Evolutionary conservation across 1,140 invertebrate species (phyloP).

Genomic region (Drosophila tani): DNA sequence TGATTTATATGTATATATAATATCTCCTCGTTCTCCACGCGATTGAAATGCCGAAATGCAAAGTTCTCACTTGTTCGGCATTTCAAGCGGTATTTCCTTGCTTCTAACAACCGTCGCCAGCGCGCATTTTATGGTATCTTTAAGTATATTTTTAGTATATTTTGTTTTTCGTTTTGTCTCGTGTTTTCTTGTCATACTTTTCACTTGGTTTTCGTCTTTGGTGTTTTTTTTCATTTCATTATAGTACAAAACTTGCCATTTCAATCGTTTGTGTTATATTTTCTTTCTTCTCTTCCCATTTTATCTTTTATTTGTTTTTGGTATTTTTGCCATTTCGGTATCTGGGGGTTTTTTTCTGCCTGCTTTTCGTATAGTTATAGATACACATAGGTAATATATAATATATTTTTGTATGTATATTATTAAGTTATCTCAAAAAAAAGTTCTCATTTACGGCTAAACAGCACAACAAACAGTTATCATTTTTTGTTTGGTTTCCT

Average conservation of each 20-base stretch:
- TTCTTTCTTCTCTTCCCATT: background rate
- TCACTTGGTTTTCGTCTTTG: conserved; percentile 43
- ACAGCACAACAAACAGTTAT: conserved; percentile 66
- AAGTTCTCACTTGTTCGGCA: conserved; percentile 5
- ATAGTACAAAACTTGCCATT: conserved; percentile 67
- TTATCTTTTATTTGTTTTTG: background rate
- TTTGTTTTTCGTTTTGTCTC: conserved; percentile 21
- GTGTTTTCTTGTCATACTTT: conserved; percentile 24
- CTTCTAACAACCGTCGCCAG: conserved; percentile 68
- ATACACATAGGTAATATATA: conserved; percentile 42
- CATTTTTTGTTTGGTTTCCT: conserved; percentile 6
- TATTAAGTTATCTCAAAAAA: conserved; percentile 63
- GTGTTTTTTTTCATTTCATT: conserved; percentile 72
- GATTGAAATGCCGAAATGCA: conserved; percentile 27
- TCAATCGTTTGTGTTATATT: conserved; percentile 17
- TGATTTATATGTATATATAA: conserved; percentile 54
- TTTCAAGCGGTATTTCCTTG: conserved; percentile 27
- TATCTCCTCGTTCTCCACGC: conserved; percentile 27
- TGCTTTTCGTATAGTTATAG: conserved; percentile 42
- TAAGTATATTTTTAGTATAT: conserved; percentile 30
- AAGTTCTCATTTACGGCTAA: conserved; percentile 60
- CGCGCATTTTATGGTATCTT: conserved; percentile 50
- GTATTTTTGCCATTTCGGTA: conserved; percentile 1
- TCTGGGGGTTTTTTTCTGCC: conserved; percentile 1
- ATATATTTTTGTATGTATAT: conserved; percentile 36